Evolutionary conservation across 2,888 invertebrate species (phyloP).

Genomic region (Chromoteleia sp.): DNA sequence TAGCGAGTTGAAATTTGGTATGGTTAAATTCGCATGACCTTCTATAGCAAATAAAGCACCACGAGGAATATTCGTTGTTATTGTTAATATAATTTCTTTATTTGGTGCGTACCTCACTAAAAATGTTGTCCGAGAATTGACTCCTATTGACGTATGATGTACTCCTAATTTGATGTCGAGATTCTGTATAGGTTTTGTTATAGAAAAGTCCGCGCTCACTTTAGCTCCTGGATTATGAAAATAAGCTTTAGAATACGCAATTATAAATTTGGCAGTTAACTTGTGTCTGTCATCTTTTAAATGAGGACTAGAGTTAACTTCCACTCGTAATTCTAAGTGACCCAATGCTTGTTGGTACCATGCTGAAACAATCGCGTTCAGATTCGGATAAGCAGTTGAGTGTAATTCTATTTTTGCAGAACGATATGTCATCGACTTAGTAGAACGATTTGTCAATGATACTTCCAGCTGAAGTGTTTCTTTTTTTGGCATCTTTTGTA

Average conservation of each 20-base stretch:
- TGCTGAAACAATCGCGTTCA: constrained; percentile 79
- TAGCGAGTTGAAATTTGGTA: constrained; percentile 91
- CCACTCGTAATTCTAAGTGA: constrained; percentile 90
- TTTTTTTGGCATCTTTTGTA: constrained; percentile 85
- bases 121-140: constrained; percentile 86
- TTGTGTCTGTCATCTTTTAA: constrained; percentile 87
- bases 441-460: constrained; percentile 86
- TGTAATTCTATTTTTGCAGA: constrained; percentile 89
- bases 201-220: constrained; percentile 87
- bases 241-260: constrained; percentile 87
- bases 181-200: constrained; percentile 88
- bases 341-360: constrained; percentile 88
- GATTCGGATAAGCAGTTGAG: constrained; percentile 91
- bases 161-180: constrained; percentile 88
- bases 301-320: constrained; percentile 89
- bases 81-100: constrained; percentile 86
- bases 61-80: constrained; percentile 88
- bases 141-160: constrained; percentile 85
- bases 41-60: constrained; percentile 89
- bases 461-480: constrained; percentile 85
- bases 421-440: constrained; percentile 87
- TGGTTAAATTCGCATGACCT: constrained; percentile 89
- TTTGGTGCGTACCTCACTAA: constrained; percentile 87
- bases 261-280: constrained; percentile 87
- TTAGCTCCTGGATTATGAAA: constrained; percentile 87